phyloP scores from a whole-genome alignment of 2,888 invertebrate genomes.

The Dorcus hopei region DNA sequence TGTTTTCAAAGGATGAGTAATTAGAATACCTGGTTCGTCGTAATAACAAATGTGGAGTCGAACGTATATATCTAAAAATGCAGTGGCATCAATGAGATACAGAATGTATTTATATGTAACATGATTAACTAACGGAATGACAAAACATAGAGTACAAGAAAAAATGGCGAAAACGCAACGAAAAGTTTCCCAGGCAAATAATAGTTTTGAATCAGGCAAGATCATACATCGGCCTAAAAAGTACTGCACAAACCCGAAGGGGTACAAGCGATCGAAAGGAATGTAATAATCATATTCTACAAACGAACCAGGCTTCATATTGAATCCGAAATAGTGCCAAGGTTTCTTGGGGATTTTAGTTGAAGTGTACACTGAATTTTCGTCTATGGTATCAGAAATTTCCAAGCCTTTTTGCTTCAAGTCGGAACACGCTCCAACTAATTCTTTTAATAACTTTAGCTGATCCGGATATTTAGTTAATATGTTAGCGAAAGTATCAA shows the following conservation, averaged over 20 bases:
- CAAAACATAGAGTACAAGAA: conserved; percentile 9
- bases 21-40: conserved; percentile 48
- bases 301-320: conserved; percentile 8
- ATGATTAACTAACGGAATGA: conserved; percentile 1
- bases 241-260: conserved; percentile 18
- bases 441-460: background rate
- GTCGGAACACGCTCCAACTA: conserved; percentile 3
- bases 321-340: conserved; percentile 8
- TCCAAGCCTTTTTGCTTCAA: background rate
- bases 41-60: conserved; percentile 54
- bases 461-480: conserved; percentile 3
- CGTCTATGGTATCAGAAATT: background rate
- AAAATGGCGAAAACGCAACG: conserved; percentile 19
- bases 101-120: conserved; percentile 28
- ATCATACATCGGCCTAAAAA: conserved; percentile 23
- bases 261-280: conserved; percentile 22
- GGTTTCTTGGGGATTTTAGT: background rate
- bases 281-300: conserved; percentile 26
- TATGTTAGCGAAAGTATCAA: conserved; percentile 2
- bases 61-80: conserved; percentile 48
- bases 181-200: conserved; percentile 21
- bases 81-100: conserved; percentile 19
- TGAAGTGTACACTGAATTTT: background rate
- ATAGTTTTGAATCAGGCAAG: conserved; percentile 20
- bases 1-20: conserved; percentile 52